Percentiles rank a stretch among this genome's conserved stretches.
These are phyloP conservation scores for Lordiphosa fenestrarum DNA, from an alignment of 2,888 invertebrate species.

Conservation along the genomic window DNA sequence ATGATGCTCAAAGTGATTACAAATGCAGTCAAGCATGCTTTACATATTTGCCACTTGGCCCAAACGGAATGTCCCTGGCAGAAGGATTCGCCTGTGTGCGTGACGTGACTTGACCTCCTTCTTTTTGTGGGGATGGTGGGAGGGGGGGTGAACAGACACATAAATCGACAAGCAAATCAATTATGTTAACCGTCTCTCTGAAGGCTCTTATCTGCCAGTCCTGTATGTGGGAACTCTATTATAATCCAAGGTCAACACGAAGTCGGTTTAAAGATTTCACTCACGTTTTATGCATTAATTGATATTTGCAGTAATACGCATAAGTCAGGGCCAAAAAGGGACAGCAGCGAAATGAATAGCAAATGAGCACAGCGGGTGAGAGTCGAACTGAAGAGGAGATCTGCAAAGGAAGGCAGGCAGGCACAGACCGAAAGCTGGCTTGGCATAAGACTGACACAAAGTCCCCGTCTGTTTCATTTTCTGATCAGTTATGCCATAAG, in stretches of 20 bases:
- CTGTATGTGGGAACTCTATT: neutral
- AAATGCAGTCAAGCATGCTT: conserved; percentile 54
- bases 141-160: conserved; percentile 34
- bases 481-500: too few species aligned
- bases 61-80: neutral
- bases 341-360: conserved; percentile 49
- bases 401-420: too few species aligned
- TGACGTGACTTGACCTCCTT: conserved; percentile 44
- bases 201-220: conserved; percentile 41
- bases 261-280: conserved; percentile 58
- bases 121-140: neutral
- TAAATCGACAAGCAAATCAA: conserved; percentile 67
- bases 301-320: conserved; percentile 75
- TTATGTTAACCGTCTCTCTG: conserved; percentile 53
- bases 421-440: too few species aligned
- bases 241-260: conserved; percentile 16
- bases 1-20: conserved; percentile 59
- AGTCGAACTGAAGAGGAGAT: too few species aligned
- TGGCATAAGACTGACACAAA: too few species aligned
- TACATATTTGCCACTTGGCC: conserved; percentile 46
- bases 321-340: conserved; percentile 59
- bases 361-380: conserved; percentile 39
- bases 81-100: conserved; percentile 19
- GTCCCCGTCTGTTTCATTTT: too few species aligned
- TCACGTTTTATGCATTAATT: conserved; percentile 73